Evolutionary conservation across 2,888 invertebrate species (phyloP).

Genomic region (Drosophila kokeensis): DNA sequence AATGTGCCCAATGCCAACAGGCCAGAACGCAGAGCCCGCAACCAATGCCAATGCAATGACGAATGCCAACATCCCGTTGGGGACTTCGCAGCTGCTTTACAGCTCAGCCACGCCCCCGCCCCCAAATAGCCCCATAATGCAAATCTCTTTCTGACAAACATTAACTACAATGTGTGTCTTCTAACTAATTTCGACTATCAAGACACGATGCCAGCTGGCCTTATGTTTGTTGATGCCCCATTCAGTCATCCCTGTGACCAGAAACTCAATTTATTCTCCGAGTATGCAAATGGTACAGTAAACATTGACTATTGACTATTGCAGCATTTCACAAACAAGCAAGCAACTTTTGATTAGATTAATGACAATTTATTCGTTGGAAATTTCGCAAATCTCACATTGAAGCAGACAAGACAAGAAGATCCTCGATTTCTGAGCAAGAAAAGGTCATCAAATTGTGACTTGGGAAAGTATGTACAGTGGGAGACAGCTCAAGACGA

Average conservation of each 20-base stretch:
- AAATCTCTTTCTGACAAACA: slow-evolving; percentile 42
- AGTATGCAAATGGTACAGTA: background rate
- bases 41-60: background rate
- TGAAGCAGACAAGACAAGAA: background rate
- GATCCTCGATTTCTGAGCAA: background rate
- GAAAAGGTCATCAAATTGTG: background rate
- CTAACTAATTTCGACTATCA: slow-evolving; percentile 49
- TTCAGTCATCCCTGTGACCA: background rate
- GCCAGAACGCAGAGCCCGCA: background rate
- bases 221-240: background rate
- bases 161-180: slow-evolving; percentile 53
- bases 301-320: background rate
- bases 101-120: background rate
- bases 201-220: slow-evolving; percentile 34
- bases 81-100: background rate
- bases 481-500: no score
- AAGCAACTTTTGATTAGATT: background rate
- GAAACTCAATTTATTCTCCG: background rate
- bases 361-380: background rate
- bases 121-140: slow-evolving; percentile 36
- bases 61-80: slow-evolving; percentile 29
- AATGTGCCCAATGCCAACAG: slow-evolving; percentile 57
- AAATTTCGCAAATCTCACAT: background rate
- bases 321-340: background rate
- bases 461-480: background rate